Conservation (phyloP, 2,113 vertebrate species). For the Oreotrochilus melanogaster region DNA sequence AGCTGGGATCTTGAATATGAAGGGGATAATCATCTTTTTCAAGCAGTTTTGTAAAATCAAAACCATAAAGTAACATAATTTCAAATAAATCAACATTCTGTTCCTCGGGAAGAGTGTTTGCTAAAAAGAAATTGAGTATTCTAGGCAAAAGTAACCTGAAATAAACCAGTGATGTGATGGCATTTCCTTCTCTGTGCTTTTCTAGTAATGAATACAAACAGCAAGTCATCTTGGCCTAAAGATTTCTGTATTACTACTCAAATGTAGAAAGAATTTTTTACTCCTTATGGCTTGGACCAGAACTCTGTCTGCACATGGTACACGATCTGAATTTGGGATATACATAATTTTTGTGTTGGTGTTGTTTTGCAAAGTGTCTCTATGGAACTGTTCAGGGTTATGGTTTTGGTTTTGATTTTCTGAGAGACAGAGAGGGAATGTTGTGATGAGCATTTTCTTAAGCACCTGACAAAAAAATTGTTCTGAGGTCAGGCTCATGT, state of each 20-base stretch:
- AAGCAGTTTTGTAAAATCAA: neutral
- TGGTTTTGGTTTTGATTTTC: neutral
- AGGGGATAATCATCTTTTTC: neutral
- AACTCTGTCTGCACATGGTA: neutral
- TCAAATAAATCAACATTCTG: neutral
- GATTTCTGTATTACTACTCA: neutral
- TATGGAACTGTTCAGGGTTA: neutral
- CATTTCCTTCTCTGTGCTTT: neutral
- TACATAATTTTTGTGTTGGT: neutral
- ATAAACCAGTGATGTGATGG: neutral
- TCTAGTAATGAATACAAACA: neutral
- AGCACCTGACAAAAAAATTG: neutral
- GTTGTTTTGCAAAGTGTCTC: neutral
- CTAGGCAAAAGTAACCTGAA: neutral
- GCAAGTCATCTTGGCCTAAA: neutral
- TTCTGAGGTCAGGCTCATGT: neutral
- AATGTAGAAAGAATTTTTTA: neutral
- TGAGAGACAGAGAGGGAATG: neutral
- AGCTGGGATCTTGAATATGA: neutral
- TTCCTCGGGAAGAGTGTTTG: neutral
- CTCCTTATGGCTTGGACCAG: neutral
- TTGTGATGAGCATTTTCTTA: neutral
- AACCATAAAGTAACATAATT: neutral
- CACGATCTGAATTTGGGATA: neutral
- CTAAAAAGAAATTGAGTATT: neutral